phyloP scores from a whole-genome alignment of 1,140 invertebrate species.

The Lasioglossum baleicum region DNA sequence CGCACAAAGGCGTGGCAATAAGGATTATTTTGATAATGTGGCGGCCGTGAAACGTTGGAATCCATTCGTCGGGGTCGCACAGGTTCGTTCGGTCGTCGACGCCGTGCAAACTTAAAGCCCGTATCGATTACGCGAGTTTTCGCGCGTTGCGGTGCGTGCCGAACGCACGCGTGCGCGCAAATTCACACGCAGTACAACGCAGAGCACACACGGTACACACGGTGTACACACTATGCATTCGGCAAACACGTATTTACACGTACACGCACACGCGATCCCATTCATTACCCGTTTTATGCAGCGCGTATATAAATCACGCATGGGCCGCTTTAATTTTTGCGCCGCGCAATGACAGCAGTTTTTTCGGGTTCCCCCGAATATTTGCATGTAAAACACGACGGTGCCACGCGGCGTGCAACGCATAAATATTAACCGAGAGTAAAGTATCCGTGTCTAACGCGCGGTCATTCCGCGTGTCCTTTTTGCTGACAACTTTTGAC shows the following conservation, averaged over 20 bases:
- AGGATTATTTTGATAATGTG: neutral
- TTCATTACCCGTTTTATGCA: constrained; percentile 29
- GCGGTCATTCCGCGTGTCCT: neutral
- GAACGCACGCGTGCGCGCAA: too few species aligned
- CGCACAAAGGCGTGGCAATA: neutral
- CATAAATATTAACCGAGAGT: constrained; percentile 29
- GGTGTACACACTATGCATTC: too few species aligned
- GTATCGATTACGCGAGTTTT: constrained; percentile 35
- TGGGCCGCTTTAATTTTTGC: constrained; percentile 33
- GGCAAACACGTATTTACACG: too few species aligned
- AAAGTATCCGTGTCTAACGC: neutral
- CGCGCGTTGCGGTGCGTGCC: neutral
- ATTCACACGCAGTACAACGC: too few species aligned
- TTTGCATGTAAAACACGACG: constrained; percentile 27
- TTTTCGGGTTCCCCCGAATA: neutral
- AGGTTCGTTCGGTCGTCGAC: constrained; percentile 6
- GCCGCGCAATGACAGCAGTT: constrained; percentile 27
- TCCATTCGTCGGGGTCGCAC: neutral
- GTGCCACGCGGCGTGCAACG: neutral
- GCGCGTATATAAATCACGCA: constrained; percentile 35
- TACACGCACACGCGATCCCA: neutral
- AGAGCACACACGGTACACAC: too few species aligned
- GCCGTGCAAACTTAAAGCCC: constrained; percentile 9
- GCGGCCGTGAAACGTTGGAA: neutral
- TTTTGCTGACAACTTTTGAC: neutral